phyloP scores from a whole-genome alignment of 2,888 invertebrate genomes.

The Smittia sp. region DNA sequence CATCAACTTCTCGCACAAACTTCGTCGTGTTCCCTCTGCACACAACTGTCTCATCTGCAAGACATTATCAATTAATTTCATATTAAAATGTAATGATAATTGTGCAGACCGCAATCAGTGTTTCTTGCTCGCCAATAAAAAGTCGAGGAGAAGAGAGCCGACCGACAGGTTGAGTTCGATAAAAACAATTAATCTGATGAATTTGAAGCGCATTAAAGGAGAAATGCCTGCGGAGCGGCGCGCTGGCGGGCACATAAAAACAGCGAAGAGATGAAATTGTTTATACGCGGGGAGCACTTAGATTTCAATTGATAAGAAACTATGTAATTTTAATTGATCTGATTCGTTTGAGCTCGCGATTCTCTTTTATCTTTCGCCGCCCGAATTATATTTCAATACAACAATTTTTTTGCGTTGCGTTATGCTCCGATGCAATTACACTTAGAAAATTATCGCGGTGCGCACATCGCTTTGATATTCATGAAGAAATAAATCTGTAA shows the following conservation, averaged over 20 bases:
- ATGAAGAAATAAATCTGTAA: conserved; percentile 25
- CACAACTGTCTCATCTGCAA: background rate
- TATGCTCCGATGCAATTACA: background rate
- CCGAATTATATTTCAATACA: conserved; percentile 5
- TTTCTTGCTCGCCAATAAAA: background rate
- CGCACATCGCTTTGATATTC: background rate
- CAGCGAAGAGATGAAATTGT: conserved; percentile 16
- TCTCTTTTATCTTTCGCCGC: conserved; percentile 30
- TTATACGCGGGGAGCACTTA: conserved; percentile 23
- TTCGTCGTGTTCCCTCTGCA: no score
- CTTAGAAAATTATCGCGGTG: background rate
- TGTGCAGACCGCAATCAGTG: conserved; percentile 35
- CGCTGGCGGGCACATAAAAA: background rate
- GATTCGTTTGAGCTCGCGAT: background rate
- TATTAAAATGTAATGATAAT: conserved; percentile 40
- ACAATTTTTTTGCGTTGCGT: background rate
- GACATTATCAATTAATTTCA: conserved; percentile 40
- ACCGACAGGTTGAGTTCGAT: conserved; percentile 21
- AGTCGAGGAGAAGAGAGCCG: background rate
- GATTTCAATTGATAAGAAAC: conserved; percentile 40
- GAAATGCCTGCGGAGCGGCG: background rate
- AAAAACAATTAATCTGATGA: conserved; percentile 41
- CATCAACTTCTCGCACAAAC: no score
- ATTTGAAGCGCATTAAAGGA: conserved; percentile 26
- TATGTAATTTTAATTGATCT: conserved; percentile 41